Base-by-base conservation (phyloP, 2,888 invertebrate genomes). In the Adelphocoris suturalis region DNA sequence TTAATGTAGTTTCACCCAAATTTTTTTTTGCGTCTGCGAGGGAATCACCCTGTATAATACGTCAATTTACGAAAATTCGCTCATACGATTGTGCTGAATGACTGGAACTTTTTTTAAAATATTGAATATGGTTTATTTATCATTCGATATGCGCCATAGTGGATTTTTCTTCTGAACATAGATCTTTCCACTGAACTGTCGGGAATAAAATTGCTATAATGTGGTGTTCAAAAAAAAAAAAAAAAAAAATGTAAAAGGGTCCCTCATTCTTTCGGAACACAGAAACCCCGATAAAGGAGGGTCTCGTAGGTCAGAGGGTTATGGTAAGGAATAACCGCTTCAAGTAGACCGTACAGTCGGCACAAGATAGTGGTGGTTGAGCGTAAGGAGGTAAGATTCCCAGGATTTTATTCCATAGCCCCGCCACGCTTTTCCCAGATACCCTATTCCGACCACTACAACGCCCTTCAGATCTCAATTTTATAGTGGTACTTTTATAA, bases 401-500 rank as follows among this genome's bases (percentile, higher is more conserved):
- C 5, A 78, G 46, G 78, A 46, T 78, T 78, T 78, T 78, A 78
- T 78, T 78, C 78, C 78, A 47, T 78, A 78, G n/a, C 78, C n/a
- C n/a, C 46, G 78, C 78, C 46, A 78, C 37, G 37, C 78, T 78
- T 78, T 78, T 46, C 47, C 78, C 78, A 68, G 68, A 68, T 23
- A 68, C 23, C 68, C 68, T 68, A 78, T 78, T 78, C 46, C 78
- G 19, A 78, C 78, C 78, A 78, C 78, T 46, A 78, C 78, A 78
- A 47, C 37, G 78, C 78, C 68, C 78, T 78, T 9, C 78, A 46
- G 78, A 47, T 46, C 78, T 78, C 78, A 78, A 78, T 78, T 78
- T 78, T 78, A 78, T 78, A 47, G 78, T 78, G 47, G 78, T 78
- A 78, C 78, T 78, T 78, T 78, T 78, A 78, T 78, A 78, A 78